These are phyloP conservation scores for Rhabdomys pumilio DNA, from an alignment of 2,797 vertebrate species.

Conservation along the genomic window DNA sequence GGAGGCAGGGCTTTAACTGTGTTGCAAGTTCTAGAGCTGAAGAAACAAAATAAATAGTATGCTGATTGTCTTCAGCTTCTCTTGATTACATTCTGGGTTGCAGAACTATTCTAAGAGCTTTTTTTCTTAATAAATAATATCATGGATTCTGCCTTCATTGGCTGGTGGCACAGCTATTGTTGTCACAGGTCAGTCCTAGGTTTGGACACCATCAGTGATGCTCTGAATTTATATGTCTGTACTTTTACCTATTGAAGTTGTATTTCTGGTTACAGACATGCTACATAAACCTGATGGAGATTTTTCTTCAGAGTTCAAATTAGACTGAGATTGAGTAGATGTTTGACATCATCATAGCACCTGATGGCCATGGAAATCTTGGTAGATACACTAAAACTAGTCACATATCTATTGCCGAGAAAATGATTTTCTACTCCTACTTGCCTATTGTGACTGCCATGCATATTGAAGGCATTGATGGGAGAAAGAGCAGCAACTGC, in stretches of 20 bases:
- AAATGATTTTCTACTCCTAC: not conserved
- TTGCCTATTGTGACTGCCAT: not conserved
- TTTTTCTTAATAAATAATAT: not conserved
- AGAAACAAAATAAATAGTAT: not conserved
- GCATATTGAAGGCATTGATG: not conserved
- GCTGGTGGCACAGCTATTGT: not conserved
- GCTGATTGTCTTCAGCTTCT: not conserved
- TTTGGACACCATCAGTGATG: not conserved
- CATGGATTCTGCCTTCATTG: not conserved
- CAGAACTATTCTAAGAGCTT: not conserved
- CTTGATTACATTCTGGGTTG: not conserved
- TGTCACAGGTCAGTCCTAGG: not conserved
- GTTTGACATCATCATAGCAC: not conserved
- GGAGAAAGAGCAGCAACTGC: not conserved
- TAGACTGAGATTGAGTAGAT: not conserved
- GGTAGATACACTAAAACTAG: not conserved
- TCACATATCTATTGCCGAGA: not conserved
- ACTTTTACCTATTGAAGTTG: not conserved
- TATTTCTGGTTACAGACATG: not conserved
- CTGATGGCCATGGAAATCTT: not conserved
- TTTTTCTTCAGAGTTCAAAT: not conserved
- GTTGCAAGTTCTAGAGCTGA: not conserved
- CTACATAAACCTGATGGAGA: not conserved
- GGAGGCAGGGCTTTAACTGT: not conserved
- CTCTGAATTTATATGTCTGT: not conserved